These are phyloP conservation scores for Piscicola geometra DNA, from an alignment of 2,888 invertebrate species.

Conservation along the genomic window DNA sequence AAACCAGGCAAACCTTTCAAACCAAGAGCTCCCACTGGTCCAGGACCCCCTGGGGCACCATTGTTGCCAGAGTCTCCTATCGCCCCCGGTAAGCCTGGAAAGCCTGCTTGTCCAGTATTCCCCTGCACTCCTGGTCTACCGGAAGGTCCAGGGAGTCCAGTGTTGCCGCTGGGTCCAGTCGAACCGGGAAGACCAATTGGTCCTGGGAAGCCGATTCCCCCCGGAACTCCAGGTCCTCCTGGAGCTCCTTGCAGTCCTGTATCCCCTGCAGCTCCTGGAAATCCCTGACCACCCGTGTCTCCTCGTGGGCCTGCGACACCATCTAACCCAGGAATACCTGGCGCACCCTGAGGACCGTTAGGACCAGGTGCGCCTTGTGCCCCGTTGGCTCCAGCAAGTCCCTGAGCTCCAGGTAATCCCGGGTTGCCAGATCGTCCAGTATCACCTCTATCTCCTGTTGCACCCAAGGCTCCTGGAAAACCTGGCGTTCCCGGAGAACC, in stretches of 20 bases:
- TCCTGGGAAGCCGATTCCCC: conserved; percentile 35
- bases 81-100: background rate
- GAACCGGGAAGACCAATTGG: conserved; percentile 31
- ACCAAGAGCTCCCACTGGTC: background rate
- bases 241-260: background rate
- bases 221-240: conserved; percentile 35
- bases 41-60: background rate
- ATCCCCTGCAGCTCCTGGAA: background rate
- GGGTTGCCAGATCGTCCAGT: background rate
- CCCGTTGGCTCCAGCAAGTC: background rate
- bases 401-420: background rate
- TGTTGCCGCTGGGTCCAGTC: conserved; percentile 26
- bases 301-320: conserved; percentile 14
- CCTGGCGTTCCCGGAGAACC: conserved; percentile 6
- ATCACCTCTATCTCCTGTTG: background rate
- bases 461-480: background rate
- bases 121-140: background rate
- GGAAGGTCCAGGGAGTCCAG: conserved; percentile 22
- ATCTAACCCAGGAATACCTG: conserved; percentile 1
- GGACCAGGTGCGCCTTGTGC: background rate
- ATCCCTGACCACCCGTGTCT: conserved; percentile 1
- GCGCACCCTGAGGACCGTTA: background rate
- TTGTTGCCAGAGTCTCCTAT: background rate
- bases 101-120: background rate
- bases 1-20: conserved; percentile 11